phyloP scores from a whole-genome alignment of 2,888 invertebrate species.

The Copidosoma aretas region DNA sequence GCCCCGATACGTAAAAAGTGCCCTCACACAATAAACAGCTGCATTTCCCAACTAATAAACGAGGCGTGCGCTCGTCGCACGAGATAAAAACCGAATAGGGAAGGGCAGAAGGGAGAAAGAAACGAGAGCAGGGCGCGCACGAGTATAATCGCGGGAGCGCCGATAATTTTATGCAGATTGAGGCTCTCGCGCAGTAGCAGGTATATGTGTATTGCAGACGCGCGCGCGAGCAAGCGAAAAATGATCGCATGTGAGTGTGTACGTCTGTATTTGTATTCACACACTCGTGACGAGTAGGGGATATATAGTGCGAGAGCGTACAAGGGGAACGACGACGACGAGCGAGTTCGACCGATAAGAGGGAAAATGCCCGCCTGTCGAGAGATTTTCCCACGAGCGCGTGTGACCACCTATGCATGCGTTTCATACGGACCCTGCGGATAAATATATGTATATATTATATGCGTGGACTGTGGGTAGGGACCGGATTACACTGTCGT shows the following conservation, averaged over 20 bases:
- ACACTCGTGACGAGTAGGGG: too few species aligned
- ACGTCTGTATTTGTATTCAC: too few species aligned
- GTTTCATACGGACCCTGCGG: neutral
- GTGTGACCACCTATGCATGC: neutral
- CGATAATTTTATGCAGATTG: conserved; percentile 29
- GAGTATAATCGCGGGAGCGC: neutral
- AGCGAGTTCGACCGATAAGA: conserved; percentile 13
- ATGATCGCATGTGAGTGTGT: neutral
- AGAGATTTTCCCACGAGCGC: conserved; percentile 10
- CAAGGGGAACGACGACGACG: neutral
- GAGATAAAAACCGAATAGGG: neutral
- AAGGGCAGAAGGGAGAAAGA: neutral
- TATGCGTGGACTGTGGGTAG: neutral
- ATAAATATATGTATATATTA: neutral
- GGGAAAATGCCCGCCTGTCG: neutral
- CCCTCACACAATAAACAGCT: too few species aligned
- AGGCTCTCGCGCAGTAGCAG: neutral
- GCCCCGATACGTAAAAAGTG: neutral
- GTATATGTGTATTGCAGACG: neutral
- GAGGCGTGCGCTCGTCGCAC: neutral
- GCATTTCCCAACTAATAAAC: too few species aligned
- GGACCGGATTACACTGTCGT: neutral
- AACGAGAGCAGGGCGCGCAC: too few species aligned
- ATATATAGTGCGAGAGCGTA: neutral
- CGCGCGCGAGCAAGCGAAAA: neutral